Evolutionary conservation across 1,140 invertebrate species (phyloP).

Genomic region (Hyles vespertilio): DNA sequence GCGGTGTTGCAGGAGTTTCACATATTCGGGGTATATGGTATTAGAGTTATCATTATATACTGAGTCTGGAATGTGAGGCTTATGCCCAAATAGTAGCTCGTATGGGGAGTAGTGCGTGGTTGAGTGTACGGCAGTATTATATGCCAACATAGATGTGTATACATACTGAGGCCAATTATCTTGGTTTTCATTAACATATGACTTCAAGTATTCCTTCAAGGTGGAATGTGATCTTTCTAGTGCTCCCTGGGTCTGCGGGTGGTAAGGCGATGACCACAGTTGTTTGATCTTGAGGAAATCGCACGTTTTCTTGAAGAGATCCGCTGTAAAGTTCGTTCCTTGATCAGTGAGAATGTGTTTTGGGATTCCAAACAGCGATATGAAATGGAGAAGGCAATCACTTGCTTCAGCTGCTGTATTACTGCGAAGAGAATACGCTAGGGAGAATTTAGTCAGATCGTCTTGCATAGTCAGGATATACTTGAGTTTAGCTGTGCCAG

Average conservation of each 20-base stretch:
- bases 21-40: constrained; percentile 6
- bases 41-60: constrained; percentile 1
- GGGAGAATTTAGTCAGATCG: no score
- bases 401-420: no score
- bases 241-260: constrained; percentile 8
- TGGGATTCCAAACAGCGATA: no score
- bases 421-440: no score
- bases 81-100: constrained; percentile 5
- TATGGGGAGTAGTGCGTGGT: constrained; percentile 7
- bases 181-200: constrained; percentile 10
- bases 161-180: constrained; percentile 10
- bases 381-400: no score
- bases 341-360: background rate
- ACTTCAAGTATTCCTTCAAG: constrained; percentile 14
- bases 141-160: constrained; percentile 5
- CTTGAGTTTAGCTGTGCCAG: no score
- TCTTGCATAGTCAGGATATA: no score
- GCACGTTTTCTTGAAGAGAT: constrained; percentile 5
- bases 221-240: constrained; percentile 8
- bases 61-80: constrained; percentile 8
- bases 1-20: constrained; percentile 6
- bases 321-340: background rate
- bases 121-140: constrained; percentile 1
- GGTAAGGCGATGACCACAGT: constrained; percentile 3
- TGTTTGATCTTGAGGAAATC: constrained; percentile 11